Evolutionary conservation across 2,888 invertebrate species (phyloP).

Genomic region (Andrena bicolor): DNA sequence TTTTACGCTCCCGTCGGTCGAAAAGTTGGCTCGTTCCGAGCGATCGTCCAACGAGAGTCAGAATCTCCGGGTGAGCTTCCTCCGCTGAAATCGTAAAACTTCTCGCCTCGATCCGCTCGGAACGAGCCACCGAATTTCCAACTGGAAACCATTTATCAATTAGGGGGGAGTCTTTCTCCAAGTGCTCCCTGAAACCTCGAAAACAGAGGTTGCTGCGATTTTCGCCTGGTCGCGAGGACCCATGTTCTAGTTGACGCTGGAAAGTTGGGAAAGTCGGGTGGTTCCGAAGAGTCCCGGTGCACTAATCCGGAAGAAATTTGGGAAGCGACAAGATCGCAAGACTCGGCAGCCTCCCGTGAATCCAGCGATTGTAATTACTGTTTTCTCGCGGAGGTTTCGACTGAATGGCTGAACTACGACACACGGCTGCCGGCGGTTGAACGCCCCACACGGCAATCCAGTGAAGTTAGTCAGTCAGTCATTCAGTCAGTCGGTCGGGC

Average conservation of each 20-base stretch:
- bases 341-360: no score
- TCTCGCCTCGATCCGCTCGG: neutral
- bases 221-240: neutral
- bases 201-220: conserved; percentile 5
- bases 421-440: conserved; percentile 20
- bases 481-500: conserved; percentile 54
- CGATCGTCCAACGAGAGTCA: conserved; percentile 23
- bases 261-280: neutral
- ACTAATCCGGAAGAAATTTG: neutral
- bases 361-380: conserved; percentile 4
- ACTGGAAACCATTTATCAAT: conserved; percentile 13
- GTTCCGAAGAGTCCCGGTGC: neutral
- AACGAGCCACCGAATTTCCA: neutral
- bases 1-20: conserved; percentile 58
- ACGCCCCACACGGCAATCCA: conserved; percentile 53
- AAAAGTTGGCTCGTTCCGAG: conserved; percentile 52
- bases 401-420: conserved; percentile 38
- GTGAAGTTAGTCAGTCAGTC: conserved; percentile 51
- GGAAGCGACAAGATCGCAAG: neutral
- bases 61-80: conserved; percentile 42
- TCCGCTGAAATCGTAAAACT: conserved; percentile 18
- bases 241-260: neutral
- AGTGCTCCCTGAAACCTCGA: conserved; percentile 7
- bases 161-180: neutral
- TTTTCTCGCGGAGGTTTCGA: conserved; percentile 36